Percentiles rank a stretch among this genome's conserved stretches.
Conservation (phyloP, 2,113 vertebrate species). For the Narcine bancroftii region DNA sequence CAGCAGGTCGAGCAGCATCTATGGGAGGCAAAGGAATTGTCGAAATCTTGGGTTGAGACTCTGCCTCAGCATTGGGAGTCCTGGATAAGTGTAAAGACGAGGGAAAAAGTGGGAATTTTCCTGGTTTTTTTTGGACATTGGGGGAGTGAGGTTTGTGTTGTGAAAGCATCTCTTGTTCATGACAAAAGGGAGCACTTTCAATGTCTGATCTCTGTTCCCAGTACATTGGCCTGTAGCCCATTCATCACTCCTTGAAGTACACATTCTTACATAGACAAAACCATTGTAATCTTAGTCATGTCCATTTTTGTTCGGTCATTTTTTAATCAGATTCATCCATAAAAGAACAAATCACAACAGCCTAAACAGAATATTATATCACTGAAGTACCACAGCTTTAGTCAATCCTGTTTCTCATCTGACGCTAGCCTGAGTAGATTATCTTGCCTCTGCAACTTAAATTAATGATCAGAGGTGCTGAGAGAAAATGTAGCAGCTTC, state of each 20-base stretch:
- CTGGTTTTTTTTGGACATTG: too few relatives aligned
- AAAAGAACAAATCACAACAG: background rate
- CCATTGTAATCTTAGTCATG: background rate
- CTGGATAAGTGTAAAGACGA: too few relatives aligned
- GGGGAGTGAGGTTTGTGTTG: background rate
- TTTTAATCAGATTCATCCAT: background rate
- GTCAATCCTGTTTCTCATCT: background rate
- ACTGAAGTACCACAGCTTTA: background rate
- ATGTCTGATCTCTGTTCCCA: background rate
- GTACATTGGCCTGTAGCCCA: background rate
- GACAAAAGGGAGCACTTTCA: background rate
- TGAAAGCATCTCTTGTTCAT: background rate
- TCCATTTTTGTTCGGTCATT: background rate
- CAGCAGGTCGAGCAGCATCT: too few relatives aligned
- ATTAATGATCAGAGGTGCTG: background rate
- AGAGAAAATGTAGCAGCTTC: background rate
- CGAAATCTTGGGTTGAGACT: too few relatives aligned
- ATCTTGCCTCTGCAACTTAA: background rate
- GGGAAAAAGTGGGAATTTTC: background rate
- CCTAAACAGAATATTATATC: background rate
- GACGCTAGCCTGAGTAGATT: background rate
- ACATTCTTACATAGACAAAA: background rate
- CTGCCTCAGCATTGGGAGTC: too few relatives aligned
- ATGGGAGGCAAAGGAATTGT: too few relatives aligned
- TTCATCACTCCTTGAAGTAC: background rate